phyloP scores from a whole-genome alignment of 2,113 vertebrate genomes.

The Crotalus tigris region DNA sequence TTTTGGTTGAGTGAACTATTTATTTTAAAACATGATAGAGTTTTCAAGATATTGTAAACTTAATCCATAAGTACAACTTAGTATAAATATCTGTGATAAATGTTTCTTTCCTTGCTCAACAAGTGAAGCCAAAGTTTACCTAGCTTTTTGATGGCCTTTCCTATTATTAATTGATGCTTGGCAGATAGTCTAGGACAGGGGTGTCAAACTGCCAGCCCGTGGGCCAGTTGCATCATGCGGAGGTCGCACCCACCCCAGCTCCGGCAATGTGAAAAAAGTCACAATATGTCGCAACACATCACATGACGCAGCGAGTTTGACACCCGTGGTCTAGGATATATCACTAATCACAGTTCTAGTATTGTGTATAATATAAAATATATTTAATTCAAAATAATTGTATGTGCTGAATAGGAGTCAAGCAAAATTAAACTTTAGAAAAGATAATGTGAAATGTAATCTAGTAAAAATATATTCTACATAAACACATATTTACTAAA shows the following conservation, averaged over 20 bases:
- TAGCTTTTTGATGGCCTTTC: slow-evolving; percentile 40
- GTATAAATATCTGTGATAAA: slow-evolving; percentile 42
- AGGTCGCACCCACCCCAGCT: too few relatives aligned
- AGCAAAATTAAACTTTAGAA: slow-evolving; percentile 53
- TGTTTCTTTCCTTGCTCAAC: slow-evolving; percentile 30
- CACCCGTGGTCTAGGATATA: slow-evolving; percentile 15
- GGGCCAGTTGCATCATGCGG: too few relatives aligned
- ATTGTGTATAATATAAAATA: slow-evolving; percentile 55
- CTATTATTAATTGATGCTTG: slow-evolving; percentile 19
- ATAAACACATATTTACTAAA: slow-evolving; percentile 55
- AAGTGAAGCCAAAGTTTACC: slow-evolving; percentile 34
- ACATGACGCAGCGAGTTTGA: too few relatives aligned
- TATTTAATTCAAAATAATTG: slow-evolving; percentile 57
- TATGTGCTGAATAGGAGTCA: slow-evolving; percentile 42
- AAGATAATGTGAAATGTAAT: slow-evolving; percentile 55
- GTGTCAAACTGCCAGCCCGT: too few relatives aligned
- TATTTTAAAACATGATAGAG: slow-evolving; percentile 19
- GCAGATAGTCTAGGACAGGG: neutral
- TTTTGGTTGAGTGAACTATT: neutral
- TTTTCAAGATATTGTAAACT: slow-evolving; percentile 42
- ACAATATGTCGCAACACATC: too few relatives aligned
- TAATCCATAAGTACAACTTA: slow-evolving; percentile 52
- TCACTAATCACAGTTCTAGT: slow-evolving; percentile 43
- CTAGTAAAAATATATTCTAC: slow-evolving; percentile 57
- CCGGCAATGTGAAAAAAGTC: too few relatives aligned